These are phyloP conservation scores for Craseonycteris thonglongyai DNA, from an alignment of 2,113 vertebrate species.

Conservation along the genomic window DNA sequence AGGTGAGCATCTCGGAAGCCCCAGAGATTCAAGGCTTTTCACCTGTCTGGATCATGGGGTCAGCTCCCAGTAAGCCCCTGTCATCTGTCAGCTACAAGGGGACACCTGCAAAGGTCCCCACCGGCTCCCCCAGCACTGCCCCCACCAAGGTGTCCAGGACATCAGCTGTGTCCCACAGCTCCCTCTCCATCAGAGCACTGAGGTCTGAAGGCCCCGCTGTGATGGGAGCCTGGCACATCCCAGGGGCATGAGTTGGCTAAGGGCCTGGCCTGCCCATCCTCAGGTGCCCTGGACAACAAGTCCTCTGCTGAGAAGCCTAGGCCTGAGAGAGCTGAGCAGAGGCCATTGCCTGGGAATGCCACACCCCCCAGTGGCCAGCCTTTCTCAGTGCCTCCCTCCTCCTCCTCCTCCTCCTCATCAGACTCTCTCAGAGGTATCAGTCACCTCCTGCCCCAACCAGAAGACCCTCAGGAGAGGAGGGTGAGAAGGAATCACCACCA, in stretches of 20 bases:
- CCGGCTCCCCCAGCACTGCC: not conserved
- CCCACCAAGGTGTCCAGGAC: not conserved
- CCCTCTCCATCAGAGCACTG: not conserved
- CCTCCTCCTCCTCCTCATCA: not conserved
- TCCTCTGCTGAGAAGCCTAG: not conserved
- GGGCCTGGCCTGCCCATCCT: not conserved
- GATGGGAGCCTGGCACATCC: not conserved
- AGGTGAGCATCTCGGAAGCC: rapidly evolving
- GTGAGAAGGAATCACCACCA: not conserved
- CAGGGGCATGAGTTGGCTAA: not conserved
- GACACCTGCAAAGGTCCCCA: not conserved
- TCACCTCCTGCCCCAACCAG: not conserved
- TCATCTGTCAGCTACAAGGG: too few species aligned
- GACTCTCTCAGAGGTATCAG: not conserved
- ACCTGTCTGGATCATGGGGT: not conserved
- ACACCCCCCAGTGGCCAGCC: constrained; percentile 78
- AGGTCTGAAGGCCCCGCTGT: not conserved
- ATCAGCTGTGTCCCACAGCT: not conserved
- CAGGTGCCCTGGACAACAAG: not conserved
- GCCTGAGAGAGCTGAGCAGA: not conserved
- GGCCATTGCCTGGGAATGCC: constrained; percentile 72
- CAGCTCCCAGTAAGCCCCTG: not conserved
- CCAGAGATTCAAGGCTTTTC: not conserved
- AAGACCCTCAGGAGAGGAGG: not conserved
- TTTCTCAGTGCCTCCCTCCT: not conserved